Evolutionary conservation across 2,888 invertebrate genomes (phyloP).

Genomic region (Halictus quadricinctus): DNA sequence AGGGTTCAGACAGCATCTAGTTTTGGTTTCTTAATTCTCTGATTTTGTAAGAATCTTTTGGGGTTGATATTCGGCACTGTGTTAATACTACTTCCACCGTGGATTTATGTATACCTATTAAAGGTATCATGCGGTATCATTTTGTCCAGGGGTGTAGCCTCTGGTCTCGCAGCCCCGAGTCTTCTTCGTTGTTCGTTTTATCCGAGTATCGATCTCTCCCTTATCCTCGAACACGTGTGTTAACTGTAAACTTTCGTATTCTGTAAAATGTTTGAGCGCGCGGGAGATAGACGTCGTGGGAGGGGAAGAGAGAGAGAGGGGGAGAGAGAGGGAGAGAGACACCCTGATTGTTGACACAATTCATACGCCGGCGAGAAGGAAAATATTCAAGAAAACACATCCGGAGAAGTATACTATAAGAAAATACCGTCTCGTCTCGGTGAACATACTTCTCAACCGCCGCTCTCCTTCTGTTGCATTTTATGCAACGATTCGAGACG

Average conservation of each 20-base stretch:
- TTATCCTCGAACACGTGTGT: slow-evolving; percentile 6
- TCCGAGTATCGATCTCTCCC: slow-evolving; percentile 48
- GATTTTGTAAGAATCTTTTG: no score
- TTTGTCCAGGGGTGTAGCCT: slow-evolving; percentile 10
- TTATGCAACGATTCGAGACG: slow-evolving; percentile 4
- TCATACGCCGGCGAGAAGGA: slow-evolving; percentile 24
- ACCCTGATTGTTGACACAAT: slow-evolving; percentile 46
- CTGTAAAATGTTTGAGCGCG: slow-evolving; percentile 27
- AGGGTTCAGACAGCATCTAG: no score
- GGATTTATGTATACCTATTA: no score
- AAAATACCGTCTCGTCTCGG: neutral
- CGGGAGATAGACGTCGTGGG: neutral
- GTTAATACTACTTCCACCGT: no score
- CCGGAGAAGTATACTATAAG: slow-evolving; percentile 1
- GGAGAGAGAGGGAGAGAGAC: neutral
- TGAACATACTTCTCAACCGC: neutral
- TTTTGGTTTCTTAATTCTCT: no score
- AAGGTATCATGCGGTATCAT: neutral
- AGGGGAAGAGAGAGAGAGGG: neutral
- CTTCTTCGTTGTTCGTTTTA: neutral
- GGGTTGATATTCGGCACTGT: no score
- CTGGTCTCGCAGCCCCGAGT: no score
- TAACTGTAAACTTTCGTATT: slow-evolving; percentile 29
- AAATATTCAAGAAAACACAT: slow-evolving; percentile 43
- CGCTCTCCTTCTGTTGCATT: neutral